phyloP scores from a whole-genome alignment of 2,113 vertebrate genomes.

The Lasiurus borealis region DNA sequence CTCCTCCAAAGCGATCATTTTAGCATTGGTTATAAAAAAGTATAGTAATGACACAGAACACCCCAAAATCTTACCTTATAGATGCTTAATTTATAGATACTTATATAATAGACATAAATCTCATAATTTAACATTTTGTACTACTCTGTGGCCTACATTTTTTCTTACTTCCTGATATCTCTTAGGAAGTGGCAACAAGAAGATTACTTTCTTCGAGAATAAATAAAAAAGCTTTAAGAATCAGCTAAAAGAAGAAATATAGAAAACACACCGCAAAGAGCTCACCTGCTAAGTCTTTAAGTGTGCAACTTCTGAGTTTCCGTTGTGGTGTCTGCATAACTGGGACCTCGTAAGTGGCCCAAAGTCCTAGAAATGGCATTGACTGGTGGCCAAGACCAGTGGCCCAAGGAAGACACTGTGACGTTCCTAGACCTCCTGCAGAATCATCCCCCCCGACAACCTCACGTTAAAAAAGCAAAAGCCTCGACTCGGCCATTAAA shows the following conservation, averaged over 20 bases:
- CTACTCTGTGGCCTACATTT: constrained; percentile 28
- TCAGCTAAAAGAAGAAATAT: constrained; percentile 26
- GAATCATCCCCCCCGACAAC: neutral
- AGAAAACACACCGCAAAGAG: no score
- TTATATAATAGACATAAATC: constrained; percentile 62
- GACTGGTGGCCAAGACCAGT: accelerated
- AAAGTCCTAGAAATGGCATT: neutral
- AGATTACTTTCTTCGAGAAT: constrained; percentile 44
- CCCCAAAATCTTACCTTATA: constrained; percentile 50
- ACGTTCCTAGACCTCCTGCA: neutral
- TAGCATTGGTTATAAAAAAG: constrained; percentile 53
- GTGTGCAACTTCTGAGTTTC: no score
- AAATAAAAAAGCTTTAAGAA: constrained; percentile 57
- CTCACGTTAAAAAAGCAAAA: neutral
- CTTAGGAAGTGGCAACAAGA: constrained; percentile 52
- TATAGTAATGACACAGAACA: constrained; percentile 43
- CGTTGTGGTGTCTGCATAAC: neutral
- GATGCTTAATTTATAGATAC: constrained; percentile 31
- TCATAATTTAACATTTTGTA: constrained; percentile 58
- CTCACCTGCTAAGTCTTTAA: no score
- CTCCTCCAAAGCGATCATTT: constrained; percentile 52
- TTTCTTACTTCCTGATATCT: constrained; percentile 34
- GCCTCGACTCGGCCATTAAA: neutral
- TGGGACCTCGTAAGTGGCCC: neutral
- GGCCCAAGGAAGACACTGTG: neutral